phyloP scores from a whole-genome alignment of 2,113 vertebrate species.

The Mesitornis unicolor region DNA sequence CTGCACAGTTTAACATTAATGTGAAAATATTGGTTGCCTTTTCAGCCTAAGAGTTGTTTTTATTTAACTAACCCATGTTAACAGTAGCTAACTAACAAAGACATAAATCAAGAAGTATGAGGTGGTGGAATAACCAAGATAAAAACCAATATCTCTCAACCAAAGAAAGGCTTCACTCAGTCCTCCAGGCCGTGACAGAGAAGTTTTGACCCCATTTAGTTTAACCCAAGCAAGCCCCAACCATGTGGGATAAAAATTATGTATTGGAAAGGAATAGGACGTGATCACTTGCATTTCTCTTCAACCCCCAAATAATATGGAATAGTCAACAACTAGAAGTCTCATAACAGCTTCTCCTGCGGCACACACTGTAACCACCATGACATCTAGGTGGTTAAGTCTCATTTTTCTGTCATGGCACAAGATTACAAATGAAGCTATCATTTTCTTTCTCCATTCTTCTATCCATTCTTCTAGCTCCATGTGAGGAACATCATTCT shows the following conservation, averaged over 20 bases:
- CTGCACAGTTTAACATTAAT: neutral
- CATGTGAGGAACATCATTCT: neutral
- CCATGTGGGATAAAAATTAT: fast-evolving
- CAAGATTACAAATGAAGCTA: neutral
- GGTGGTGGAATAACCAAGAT: neutral
- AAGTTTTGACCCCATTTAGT: neutral
- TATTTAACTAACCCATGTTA: neutral
- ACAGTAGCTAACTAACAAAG: neutral
- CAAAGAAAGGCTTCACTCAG: neutral
- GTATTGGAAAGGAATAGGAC: neutral
- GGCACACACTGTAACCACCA: neutral
- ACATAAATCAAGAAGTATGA: neutral
- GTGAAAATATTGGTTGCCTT: neutral
- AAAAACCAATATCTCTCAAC: neutral
- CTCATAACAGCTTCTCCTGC: neutral
- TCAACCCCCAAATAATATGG: neutral
- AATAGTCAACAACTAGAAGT: neutral
- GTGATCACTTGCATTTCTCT: neutral
- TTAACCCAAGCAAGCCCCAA: neutral
- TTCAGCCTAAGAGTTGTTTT: neutral
- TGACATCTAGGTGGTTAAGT: neutral
- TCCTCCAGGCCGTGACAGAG: neutral
- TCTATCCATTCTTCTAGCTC: neutral
- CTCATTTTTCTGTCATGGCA: neutral
- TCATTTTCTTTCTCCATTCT: neutral